Percentiles rank a stretch among this genome's conserved stretches.
Evolutionary conservation across 1,140 invertebrate genomes (phyloP).

Genomic region (Saccostrea cuccullata): DNA sequence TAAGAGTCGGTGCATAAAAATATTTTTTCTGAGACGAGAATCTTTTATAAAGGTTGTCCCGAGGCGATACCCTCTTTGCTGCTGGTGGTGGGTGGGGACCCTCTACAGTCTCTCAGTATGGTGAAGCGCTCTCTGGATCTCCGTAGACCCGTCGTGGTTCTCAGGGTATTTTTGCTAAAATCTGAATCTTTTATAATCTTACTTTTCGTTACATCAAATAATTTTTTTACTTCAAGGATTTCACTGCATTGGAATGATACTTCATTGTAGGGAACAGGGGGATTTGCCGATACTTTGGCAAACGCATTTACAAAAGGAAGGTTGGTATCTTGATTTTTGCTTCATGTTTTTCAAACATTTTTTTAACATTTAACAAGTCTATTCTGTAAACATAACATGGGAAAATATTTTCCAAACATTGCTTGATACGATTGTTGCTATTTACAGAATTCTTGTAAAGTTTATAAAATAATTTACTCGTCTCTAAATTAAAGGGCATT

Average conservation of each 20-base stretch:
- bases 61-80: not conserved
- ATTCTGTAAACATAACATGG: too few species aligned
- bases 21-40: not conserved
- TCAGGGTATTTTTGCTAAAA: not conserved
- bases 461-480: too few species aligned
- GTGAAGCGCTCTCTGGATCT: constrained; percentile 3
- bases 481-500: too few species aligned
- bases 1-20: too few species aligned
- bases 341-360: too few species aligned
- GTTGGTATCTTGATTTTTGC: not conserved
- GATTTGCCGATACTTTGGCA: constrained; percentile 25
- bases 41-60: not conserved
- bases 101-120: constrained; percentile 3
- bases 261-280: constrained; percentile 17
- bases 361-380: too few species aligned
- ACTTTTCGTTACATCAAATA: not conserved
- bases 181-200: not conserved
- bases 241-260: not conserved
- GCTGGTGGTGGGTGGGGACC: constrained; percentile 6
- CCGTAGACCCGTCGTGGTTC: not conserved
- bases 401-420: too few species aligned
- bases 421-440: too few species aligned
- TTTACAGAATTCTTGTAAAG: too few species aligned
- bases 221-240: too few species aligned
- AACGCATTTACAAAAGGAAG: not conserved